phyloP scores from a whole-genome alignment of 1,140 invertebrate species.

The Acromyrmex echinatior region DNA sequence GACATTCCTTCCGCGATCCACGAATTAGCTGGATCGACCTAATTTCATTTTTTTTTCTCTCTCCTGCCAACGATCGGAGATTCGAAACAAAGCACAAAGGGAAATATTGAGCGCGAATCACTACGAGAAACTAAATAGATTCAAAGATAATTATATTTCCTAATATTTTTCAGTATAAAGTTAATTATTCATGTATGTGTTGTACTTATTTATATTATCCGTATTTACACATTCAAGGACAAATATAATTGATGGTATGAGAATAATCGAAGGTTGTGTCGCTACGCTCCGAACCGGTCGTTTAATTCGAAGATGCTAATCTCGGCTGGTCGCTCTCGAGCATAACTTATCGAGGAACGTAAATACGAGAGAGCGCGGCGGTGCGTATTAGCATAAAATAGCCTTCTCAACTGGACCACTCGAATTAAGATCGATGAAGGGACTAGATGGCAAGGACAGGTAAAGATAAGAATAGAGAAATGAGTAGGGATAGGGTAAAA shows the following conservation, averaged over 20 bases:
- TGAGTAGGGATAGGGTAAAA: not conserved
- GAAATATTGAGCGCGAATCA: not conserved
- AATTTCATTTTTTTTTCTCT: not conserved
- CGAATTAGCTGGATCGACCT: slow-evolving; percentile 25
- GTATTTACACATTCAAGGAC: not conserved
- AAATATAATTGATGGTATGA: slow-evolving; percentile 29
- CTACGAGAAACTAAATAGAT: not conserved
- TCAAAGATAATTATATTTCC: slow-evolving; percentile 22
- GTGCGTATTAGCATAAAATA: slow-evolving; percentile 69
- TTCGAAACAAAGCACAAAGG: not conserved
- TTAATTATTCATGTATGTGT: not conserved
- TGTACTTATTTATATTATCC: not conserved
- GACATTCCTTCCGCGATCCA: slow-evolving; percentile 56
- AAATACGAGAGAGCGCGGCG: slow-evolving; percentile 46
- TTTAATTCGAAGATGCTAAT: slow-evolving; percentile 72
- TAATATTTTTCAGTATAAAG: not conserved
- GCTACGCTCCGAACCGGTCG: slow-evolving; percentile 26
- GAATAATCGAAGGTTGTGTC: slow-evolving; percentile 39
- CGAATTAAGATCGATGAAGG: slow-evolving; percentile 45
- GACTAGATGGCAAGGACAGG: not conserved
- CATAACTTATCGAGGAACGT: slow-evolving; percentile 70
- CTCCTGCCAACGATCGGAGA: not conserved
- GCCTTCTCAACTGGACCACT: slow-evolving; percentile 16
- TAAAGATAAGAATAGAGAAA: not conserved
- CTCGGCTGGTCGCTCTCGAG: slow-evolving; percentile 38